Conservation (phyloP, 2,888 invertebrate genomes). For the Cactoblastis cactorum region DNA sequence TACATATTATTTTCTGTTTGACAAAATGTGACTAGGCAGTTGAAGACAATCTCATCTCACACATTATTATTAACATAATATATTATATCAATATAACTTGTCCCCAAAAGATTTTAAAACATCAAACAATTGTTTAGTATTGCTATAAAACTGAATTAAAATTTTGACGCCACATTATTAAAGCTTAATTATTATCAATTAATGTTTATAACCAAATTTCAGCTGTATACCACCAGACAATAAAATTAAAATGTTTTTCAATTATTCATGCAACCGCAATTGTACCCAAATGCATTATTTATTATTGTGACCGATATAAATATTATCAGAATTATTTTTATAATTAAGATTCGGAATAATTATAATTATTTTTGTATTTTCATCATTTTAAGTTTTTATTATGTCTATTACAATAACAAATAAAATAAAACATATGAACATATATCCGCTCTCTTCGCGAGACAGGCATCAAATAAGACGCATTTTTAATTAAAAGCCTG, state of each 20-base stretch:
- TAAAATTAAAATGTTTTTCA: slow-evolving; percentile 3
- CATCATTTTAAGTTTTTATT: too few relatives aligned
- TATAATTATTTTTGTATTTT: too few relatives aligned
- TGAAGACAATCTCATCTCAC: too few relatives aligned
- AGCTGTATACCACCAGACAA: not conserved
- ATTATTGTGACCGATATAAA: not conserved
- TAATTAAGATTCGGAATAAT: too few relatives aligned
- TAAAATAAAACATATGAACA: slow-evolving; percentile 20
- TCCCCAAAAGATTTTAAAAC: too few relatives aligned
- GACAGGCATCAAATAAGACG: slow-evolving; percentile 64
- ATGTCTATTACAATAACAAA: not conserved
- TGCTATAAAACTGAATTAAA: not conserved
- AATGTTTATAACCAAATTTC: slow-evolving; percentile 4
- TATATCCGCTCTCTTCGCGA: slow-evolving; percentile 43
- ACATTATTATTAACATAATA: too few relatives aligned
- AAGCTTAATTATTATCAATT: not conserved
- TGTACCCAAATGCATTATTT: not conserved
- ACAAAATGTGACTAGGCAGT: too few relatives aligned
- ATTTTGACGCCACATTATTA: not conserved
- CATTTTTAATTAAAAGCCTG: slow-evolving; percentile 75
- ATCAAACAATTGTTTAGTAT: too few relatives aligned
- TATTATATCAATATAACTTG: too few relatives aligned
- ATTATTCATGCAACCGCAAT: not conserved
- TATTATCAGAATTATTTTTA: not conserved
- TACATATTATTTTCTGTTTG: too few relatives aligned